Percentiles rank a stretch among this genome's conserved stretches.
Evolutionary conservation across 2,797 vertebrate genomes (phyloP).

Genomic region (Hippoglossus hippoglossus): DNA sequence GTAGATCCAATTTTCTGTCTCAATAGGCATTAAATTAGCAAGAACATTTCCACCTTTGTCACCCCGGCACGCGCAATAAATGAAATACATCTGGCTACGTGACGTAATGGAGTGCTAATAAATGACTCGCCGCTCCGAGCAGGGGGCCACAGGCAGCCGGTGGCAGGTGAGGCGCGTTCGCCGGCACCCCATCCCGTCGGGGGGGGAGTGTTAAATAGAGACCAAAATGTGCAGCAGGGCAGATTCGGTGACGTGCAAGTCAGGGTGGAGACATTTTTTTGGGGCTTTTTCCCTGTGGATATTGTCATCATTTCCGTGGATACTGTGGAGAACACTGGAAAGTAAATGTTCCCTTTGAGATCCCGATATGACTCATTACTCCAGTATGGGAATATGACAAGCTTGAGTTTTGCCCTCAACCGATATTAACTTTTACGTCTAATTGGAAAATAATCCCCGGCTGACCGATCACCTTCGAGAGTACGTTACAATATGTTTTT

Average conservation of each 20-base stretch:
- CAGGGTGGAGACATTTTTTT: slow-evolving; percentile 20
- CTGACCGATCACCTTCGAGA: slow-evolving; percentile 43
- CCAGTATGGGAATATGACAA: not conserved
- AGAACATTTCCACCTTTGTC: slow-evolving; percentile 79
- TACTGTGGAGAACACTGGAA: slow-evolving; percentile 6
- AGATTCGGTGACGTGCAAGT: slow-evolving; percentile 23
- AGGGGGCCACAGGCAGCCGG: slow-evolving; percentile 11
- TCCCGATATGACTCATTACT: slow-evolving; percentile 4
- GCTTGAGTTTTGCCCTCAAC: slow-evolving; percentile 15
- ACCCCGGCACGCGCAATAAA: slow-evolving; percentile 76
- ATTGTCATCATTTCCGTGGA: slow-evolving; percentile 25
- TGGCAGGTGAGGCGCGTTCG: slow-evolving; percentile 42
- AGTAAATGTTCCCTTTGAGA: slow-evolving; percentile 10
- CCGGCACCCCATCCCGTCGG: slow-evolving; percentile 30
- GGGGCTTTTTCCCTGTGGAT: slow-evolving; percentile 7
- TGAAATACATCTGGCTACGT: slow-evolving; percentile 74
- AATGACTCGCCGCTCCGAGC: slow-evolving; percentile 56
- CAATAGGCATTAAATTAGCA: slow-evolving; percentile 86
- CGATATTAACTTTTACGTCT: slow-evolving; percentile 35
- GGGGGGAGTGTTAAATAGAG: slow-evolving; percentile 23
- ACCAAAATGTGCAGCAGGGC: slow-evolving; percentile 38
- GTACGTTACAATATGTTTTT: slow-evolving; percentile 21
- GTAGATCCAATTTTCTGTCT: slow-evolving; percentile 85
- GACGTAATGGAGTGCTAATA: slow-evolving; percentile 78
- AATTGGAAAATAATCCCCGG: slow-evolving; percentile 36